Evolutionary conservation across 1,140 invertebrate species (phyloP).

Genomic region (Drosophila tropicalis): DNA sequence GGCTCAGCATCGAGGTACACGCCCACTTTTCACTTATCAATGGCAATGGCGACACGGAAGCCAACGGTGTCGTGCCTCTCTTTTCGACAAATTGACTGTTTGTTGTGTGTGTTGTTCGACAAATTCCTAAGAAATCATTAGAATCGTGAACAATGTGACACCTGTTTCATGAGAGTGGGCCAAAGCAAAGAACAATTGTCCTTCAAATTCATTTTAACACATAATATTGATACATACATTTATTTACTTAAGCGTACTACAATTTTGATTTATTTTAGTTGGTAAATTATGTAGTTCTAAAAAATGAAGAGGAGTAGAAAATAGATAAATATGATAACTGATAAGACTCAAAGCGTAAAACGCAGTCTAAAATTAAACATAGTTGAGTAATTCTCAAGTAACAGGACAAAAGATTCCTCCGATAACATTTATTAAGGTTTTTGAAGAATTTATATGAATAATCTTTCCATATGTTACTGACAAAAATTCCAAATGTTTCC

Average conservation of each 20-base stretch:
- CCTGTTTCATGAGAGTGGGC: neutral
- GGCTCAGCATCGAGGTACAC: conserved; percentile 20
- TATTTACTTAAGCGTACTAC: no score
- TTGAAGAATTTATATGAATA: no score
- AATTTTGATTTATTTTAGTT: no score
- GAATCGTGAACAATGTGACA: conserved; percentile 1
- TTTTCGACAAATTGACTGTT: conserved; percentile 35
- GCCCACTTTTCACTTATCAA: conserved; percentile 41
- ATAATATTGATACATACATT: neutral
- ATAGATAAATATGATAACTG: no score
- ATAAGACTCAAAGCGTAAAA: no score
- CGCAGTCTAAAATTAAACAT: no score
- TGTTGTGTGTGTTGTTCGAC: neutral
- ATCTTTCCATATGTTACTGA: no score
- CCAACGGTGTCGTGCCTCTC: conserved; percentile 50
- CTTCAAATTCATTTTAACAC: neutral
- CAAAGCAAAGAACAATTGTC: neutral
- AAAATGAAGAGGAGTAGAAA: no score
- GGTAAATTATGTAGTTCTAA: no score
- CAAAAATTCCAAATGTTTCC: neutral
- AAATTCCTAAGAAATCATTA: conserved; percentile 11
- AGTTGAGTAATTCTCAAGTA: no score
- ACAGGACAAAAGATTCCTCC: no score
- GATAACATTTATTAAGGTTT: no score
- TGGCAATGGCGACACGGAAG: conserved; percentile 70